These are phyloP conservation scores for Avahi laniger DNA, from an alignment of 2,797 vertebrate genomes.

Conservation along the genomic window DNA sequence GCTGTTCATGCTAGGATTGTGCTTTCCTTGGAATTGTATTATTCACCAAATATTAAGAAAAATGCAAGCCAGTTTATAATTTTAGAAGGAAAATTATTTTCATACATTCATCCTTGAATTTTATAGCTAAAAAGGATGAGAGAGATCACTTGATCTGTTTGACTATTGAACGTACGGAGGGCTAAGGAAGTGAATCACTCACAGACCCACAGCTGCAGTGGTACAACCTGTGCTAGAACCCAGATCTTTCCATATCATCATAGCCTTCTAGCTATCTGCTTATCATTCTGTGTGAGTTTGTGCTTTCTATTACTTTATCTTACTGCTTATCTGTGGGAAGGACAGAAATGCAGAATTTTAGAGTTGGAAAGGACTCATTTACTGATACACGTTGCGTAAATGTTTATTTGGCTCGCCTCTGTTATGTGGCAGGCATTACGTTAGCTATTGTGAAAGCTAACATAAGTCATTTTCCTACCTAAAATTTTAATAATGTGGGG, in stretches of 20 bases:
- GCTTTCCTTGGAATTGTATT: neutral
- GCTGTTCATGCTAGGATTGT: neutral
- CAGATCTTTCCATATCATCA: neutral
- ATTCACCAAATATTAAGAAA: constrained; percentile 6
- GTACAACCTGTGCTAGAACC: neutral
- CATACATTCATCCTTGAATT: neutral
- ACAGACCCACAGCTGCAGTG: fast-evolving
- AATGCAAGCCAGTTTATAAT: neutral
- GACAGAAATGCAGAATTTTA: neutral
- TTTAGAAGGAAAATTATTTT: neutral
- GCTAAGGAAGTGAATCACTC: neutral
- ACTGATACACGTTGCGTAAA: neutral
- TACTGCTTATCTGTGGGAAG: neutral
- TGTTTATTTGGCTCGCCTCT: neutral
- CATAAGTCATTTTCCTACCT: neutral
- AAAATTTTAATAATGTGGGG: neutral
- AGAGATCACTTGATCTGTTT: neutral
- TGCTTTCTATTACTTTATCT: neutral
- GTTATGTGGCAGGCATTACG: neutral
- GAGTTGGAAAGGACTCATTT: neutral
- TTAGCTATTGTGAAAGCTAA: neutral
- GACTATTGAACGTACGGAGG: neutral
- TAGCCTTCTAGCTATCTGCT: neutral
- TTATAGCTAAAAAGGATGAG: neutral
- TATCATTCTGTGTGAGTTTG: neutral